Percentiles rank a stretch among this genome's conserved stretches.
These are phyloP conservation scores for Holothuria glaberrima DNA, from an alignment of 35 echinoderm and acorn worm species.

Conservation along the genomic window DNA sequence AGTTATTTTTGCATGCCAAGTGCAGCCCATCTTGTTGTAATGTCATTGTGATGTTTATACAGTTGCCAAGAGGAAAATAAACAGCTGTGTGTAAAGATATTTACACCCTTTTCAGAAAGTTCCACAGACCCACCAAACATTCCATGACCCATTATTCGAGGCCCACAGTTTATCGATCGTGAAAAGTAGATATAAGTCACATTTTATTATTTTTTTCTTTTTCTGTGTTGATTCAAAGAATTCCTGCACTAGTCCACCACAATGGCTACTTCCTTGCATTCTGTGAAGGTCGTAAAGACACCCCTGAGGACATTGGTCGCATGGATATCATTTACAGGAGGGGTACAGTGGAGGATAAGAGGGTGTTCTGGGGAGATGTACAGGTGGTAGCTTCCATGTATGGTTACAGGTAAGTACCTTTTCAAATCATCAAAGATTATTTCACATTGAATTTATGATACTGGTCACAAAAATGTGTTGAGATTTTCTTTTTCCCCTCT, in stretches of 20 bases:
- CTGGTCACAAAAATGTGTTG: no score
- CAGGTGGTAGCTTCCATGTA: constrained; percentile 68
- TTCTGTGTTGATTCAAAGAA: constrained; percentile 55
- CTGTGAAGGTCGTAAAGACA: constrained; percentile 91
- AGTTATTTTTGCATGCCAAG: no score
- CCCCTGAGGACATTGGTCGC: constrained; percentile 73
- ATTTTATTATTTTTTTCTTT: background rate
- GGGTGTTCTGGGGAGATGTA: constrained; percentile 75
- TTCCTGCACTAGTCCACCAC: constrained; percentile 88
- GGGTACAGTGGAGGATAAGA: constrained; percentile 62
- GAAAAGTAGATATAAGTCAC: background rate
- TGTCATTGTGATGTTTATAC: background rate
- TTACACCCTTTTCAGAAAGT: background rate
- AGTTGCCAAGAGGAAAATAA: background rate
- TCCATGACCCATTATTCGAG: background rate
- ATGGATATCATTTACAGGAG: constrained; percentile 88
- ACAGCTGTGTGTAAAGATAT: background rate
- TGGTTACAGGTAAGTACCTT: constrained; percentile 77
- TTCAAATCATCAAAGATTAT: no score
- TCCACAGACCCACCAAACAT: background rate
- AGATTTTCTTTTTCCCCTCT: no score
- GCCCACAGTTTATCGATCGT: background rate
- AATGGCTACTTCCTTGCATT: constrained; percentile 89
- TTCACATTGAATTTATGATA: no score
- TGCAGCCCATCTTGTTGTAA: background rate